Conservation (phyloP, 2,797 vertebrate genomes). For the Limosa lapponica region DNA sequence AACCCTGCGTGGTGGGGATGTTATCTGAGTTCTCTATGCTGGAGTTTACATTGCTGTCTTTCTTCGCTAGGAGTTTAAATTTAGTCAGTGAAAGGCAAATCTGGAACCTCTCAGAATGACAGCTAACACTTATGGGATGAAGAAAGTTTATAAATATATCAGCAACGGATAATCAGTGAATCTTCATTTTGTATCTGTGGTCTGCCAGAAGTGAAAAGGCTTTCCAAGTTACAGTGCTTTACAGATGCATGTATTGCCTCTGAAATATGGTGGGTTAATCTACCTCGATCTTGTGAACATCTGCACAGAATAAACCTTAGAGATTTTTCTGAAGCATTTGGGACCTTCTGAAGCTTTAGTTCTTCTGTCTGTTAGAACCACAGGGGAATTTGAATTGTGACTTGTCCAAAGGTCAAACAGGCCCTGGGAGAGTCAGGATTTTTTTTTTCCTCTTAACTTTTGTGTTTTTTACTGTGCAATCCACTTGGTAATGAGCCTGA, state of each 20-base stretch:
- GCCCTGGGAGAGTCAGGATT: background rate
- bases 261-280: background rate
- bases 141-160: conserved; percentile 50
- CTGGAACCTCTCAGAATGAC: conserved; percentile 33
- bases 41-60: background rate
- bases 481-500: background rate
- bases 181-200: background rate
- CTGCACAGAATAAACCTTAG: background rate
- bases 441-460: background rate
- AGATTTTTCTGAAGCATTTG: background rate
- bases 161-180: background rate
- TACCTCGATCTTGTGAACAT: background rate
- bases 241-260: background rate
- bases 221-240: background rate
- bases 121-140: conserved; percentile 4
- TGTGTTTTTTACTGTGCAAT: background rate
- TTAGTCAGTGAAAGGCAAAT: conserved; percentile 16
- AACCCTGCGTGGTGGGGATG: background rate
- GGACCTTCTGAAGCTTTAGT: background rate
- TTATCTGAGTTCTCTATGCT: background rate
- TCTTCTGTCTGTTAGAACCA: background rate
- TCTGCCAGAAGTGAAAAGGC: background rate
- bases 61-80: background rate
- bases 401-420: background rate
- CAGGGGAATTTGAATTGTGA: background rate